Percentiles rank a stretch among this genome's conserved stretches.
Evolutionary conservation across 2,113 vertebrate genomes (phyloP).

Genomic region (Pycnonotus jocosus): DNA sequence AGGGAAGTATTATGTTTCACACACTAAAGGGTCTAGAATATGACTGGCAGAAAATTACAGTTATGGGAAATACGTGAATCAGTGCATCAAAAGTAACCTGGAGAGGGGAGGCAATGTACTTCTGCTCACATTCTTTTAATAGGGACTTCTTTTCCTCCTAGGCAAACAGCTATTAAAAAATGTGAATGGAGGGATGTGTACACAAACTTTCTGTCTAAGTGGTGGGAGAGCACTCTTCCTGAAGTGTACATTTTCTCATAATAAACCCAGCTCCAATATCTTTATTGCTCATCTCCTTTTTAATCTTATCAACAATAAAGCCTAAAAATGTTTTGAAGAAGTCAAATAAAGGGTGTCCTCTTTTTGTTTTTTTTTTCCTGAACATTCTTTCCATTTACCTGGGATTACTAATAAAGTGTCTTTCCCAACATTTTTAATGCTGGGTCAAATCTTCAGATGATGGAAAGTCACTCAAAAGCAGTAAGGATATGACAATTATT

Average conservation of each 20-base stretch:
- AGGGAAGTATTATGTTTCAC: constrained; percentile 65
- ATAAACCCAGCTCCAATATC: constrained; percentile 73
- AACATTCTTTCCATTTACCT: constrained; percentile 60
- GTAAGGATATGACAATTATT: neutral
- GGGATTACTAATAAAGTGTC: constrained; percentile 49
- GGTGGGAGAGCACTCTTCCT: constrained; percentile 66
- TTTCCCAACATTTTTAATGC: constrained; percentile 8
- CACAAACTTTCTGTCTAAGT: constrained; percentile 72
- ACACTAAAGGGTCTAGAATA: constrained; percentile 31
- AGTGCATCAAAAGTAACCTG: constrained; percentile 16
- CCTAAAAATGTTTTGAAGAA: constrained; percentile 68
- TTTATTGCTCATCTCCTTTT: constrained; percentile 79
- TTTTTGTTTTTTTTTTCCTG: constrained; percentile 56
- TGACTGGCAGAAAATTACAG: constrained; percentile 51
- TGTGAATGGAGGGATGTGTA: constrained; percentile 77
- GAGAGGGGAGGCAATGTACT: constrained; percentile 39
- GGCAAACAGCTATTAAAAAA: constrained; percentile 84
- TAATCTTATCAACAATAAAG: constrained; percentile 75
- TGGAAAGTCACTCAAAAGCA: neutral
- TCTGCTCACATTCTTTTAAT: constrained; percentile 68
- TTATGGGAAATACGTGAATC: constrained; percentile 18
- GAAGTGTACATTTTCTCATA: constrained; percentile 73
- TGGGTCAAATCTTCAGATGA: neutral
- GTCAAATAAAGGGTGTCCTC: constrained; percentile 58
- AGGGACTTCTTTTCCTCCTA: constrained; percentile 54